Conservation (phyloP, 2,113 vertebrate genomes). For the Centropus unirufus region DNA sequence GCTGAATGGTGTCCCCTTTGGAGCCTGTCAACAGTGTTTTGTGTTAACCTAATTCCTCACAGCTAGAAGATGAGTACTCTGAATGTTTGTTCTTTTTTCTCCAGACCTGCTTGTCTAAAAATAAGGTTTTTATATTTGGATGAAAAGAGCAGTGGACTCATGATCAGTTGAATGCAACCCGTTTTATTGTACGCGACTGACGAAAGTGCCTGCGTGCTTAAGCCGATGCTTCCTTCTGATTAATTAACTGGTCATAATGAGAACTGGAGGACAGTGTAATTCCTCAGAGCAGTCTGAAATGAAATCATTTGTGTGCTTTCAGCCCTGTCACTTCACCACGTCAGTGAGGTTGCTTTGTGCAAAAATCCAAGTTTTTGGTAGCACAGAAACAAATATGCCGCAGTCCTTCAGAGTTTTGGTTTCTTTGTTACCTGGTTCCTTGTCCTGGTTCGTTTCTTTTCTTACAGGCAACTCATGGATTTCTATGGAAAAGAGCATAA, state of each 20-base stretch:
- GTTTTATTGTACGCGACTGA: not conserved
- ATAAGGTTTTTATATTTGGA: constrained; percentile 12
- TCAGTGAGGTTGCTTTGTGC: not conserved
- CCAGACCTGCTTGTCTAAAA: constrained; percentile 55
- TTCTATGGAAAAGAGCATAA: not conserved
- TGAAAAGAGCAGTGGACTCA: not conserved
- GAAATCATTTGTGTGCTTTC: not conserved
- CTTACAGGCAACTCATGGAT: not conserved
- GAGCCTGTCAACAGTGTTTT: constrained; percentile 68
- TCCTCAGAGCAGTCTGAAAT: not conserved
- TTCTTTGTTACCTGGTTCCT: not conserved
- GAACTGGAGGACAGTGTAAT: not conserved
- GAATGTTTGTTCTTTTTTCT: constrained; percentile 66
- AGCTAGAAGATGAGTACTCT: constrained; percentile 71
- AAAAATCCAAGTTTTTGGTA: not conserved
- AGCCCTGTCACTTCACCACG: not conserved
- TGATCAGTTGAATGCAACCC: not conserved
- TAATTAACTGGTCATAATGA: not conserved
- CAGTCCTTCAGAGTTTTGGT: not conserved
- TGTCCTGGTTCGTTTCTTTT: not conserved
- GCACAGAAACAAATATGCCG: not conserved
- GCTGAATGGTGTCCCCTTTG: constrained; percentile 65
- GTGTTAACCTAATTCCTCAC: constrained; percentile 70
- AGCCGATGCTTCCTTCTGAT: not conserved
- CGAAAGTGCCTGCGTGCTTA: not conserved